phyloP scores from a whole-genome alignment of 2,113 vertebrate species.

The Actenoides hombroni region DNA sequence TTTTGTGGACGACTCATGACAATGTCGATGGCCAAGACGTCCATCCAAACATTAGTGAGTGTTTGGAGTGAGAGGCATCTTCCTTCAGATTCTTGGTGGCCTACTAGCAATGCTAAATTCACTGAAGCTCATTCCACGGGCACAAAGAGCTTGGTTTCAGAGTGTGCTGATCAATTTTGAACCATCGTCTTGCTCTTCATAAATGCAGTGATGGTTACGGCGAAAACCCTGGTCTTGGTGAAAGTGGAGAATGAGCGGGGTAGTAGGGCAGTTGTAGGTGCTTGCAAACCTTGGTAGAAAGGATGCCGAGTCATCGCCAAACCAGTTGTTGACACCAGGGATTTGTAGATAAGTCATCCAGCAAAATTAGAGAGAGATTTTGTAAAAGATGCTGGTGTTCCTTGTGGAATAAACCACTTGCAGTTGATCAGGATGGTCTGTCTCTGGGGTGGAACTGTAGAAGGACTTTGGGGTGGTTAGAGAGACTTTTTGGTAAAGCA shows the following conservation, averaged over 20 bases:
- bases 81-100: not conserved
- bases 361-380: not conserved
- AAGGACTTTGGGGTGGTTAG: not conserved
- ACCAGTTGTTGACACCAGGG: not conserved
- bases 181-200: not conserved
- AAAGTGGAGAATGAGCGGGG: not conserved
- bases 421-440: not conserved
- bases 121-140: not conserved
- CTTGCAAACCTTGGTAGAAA: not conserved
- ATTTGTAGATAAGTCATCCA: not conserved
- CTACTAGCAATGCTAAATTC: not conserved
- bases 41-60: not conserved
- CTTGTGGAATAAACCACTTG: not conserved
- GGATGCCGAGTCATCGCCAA: not conserved
- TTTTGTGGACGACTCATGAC: not conserved
- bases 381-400: not conserved
- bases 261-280: not conserved
- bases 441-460: rapidly evolving
- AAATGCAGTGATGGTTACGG: rapidly evolving
- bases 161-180: not conserved
- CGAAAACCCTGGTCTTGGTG: not conserved
- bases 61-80: not conserved
- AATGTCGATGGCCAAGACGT: not conserved
- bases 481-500: not conserved
- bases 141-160: not conserved